Base-by-base conservation (phyloP, 2,797 vertebrate species). In the Hippoglossus hippoglossus region DNA sequence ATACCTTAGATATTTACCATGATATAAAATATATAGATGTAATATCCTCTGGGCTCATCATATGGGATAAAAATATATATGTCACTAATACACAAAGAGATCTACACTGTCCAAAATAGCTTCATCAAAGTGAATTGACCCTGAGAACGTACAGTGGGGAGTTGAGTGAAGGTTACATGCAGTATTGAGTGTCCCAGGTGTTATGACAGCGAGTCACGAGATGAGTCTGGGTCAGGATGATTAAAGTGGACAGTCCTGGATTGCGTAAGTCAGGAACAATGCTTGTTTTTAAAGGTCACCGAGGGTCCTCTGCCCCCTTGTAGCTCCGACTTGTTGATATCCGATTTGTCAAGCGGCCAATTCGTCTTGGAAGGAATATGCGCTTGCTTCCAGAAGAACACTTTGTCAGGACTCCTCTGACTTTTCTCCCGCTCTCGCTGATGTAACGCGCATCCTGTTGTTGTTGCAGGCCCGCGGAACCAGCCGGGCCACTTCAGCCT, bases 381-480 rank as follows among this genome's bases (percentile, higher is more conserved):
- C 26, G 6, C 71, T 63, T 2, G 60, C 65, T 73, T 82, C 68
- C 25, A 71, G 69, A 69, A 62, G 55, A 72, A 55, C 57, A 16
- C 56, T 74, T 60, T 74, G 63, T 67, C 49, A 52, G 57, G 46
- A 64, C 81, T 31, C 34, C 55, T 59, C 63, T 71, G 78, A 83
- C 77, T 84, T 86, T 71, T 78, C 75, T 87, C 79, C 84, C 60
- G 39, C 77, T 79, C 51, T 61, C 57, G 62, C 68, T 91, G 90
- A 91, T 87, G 78, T 76, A 73, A 56, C 0, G 15, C 11, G 68
- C 86, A 89, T 95, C 93, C 94, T 95, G 94, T 95, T 95, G 89
- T 94, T 92, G 83, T 94, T 92, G 81, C 79, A 68, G 68, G 21
- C 31, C 63, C 58, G 60, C 55, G n/a, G 24, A 62, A 75, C 75